These are phyloP conservation scores for Acipenser ruthenus DNA, from an alignment of 2,797 vertebrate species.

Conservation along the genomic window DNA sequence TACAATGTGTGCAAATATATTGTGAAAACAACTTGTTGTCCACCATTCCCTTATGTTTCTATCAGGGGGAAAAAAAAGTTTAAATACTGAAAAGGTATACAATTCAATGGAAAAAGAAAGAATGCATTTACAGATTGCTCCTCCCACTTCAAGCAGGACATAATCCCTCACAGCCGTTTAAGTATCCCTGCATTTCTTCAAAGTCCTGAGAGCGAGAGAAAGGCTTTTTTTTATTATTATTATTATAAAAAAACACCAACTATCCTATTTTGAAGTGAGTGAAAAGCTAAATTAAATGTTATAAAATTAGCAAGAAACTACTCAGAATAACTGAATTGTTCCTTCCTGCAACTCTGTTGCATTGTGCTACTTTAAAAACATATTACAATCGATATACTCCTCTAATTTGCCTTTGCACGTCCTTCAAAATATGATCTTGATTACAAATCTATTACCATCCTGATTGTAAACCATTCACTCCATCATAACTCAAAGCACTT, in stretches of 20 bases:
- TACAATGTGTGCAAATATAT: background rate
- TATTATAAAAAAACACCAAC: no score
- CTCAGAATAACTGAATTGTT: constrained; percentile 15
- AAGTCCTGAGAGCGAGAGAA: constrained; percentile 68
- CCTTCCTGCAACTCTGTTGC: no score
- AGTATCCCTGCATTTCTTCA: constrained; percentile 15
- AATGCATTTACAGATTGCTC: constrained; percentile 55
- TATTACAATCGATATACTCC: no score
- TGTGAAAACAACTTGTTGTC: constrained; percentile 5
- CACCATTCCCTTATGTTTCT: background rate
- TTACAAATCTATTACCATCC: background rate
- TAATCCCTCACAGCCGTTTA: constrained; percentile 35
- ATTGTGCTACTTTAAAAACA: no score
- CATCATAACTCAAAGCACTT: constrained; percentile 76
- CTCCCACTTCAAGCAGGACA: constrained; percentile 40
- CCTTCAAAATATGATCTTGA: background rate
- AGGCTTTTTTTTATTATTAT: constrained; percentile 34
- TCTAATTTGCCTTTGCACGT: no score
- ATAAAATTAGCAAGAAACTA: no score
- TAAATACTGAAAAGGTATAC: constrained; percentile 53
- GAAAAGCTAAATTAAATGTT: no score
- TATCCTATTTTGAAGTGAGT: no score
- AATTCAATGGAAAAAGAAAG: constrained; percentile 39
- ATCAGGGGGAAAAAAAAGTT: background rate
- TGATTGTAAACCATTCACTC: constrained; percentile 1